These are phyloP conservation scores for Leptinotarsa juncta DNA, from an alignment of 2,888 invertebrate species.

Conservation along the genomic window DNA sequence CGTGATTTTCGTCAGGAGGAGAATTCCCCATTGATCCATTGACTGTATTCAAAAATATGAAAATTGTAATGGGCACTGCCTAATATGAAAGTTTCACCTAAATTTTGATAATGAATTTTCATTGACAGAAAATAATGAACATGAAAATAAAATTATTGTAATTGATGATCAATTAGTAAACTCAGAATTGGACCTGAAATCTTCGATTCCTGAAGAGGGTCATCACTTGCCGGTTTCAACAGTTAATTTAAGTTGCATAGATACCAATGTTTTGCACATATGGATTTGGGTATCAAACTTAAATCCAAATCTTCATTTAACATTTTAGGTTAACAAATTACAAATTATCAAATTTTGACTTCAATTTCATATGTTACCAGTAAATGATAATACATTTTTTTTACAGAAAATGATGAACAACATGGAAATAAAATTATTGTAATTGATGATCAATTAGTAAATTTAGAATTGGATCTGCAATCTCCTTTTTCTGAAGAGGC, in stretches of 20 bases:
- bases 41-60: not conserved
- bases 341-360: not conserved
- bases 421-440: not conserved
- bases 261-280: not conserved
- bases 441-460: constrained; percentile 5
- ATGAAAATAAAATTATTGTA: not conserved
- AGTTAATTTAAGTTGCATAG: not conserved
- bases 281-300: constrained; percentile 1
- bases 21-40: not conserved
- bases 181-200: not conserved
- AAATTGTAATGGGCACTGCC: not conserved
- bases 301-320: not conserved
- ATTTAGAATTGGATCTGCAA: not conserved
- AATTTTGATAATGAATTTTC: not conserved
- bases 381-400: too few relatives aligned
- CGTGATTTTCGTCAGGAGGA: too few relatives aligned
- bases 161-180: not conserved
- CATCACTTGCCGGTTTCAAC: not conserved
- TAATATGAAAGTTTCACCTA: not conserved
- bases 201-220: not conserved
- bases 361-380: constrained; percentile 1
- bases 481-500: not conserved
- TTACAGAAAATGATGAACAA: too few relatives aligned
- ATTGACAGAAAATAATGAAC: not conserved
- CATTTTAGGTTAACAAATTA: not conserved